Percentiles rank a stretch among this genome's conserved stretches.
Conservation (phyloP, 2,888 invertebrate genomes). For the Andrena camellia region DNA sequence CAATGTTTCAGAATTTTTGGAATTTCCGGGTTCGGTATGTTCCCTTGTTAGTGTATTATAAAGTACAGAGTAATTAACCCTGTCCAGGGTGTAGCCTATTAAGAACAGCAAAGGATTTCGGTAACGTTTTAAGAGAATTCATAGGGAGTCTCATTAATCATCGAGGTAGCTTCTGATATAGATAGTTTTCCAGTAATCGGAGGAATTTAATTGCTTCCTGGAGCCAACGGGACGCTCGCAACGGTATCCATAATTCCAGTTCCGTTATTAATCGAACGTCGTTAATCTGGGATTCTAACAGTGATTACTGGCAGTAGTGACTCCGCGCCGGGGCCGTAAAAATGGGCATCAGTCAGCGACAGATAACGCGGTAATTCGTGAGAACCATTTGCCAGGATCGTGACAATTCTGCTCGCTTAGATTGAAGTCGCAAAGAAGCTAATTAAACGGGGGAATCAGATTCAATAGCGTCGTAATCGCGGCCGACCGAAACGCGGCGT, state of each 20-base stretch:
- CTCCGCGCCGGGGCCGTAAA: background rate
- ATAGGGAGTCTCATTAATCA: background rate
- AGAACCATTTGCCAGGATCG: background rate
- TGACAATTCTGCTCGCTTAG: background rate
- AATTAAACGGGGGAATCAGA: slow-evolving; percentile 14
- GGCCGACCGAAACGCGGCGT: background rate
- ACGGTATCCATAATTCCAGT: slow-evolving; percentile 11
- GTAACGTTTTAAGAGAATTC: background rate
- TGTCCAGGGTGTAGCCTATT: background rate
- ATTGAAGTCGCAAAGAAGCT: background rate
- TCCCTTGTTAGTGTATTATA: no score
- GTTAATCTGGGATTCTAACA: background rate
- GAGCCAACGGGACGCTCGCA: background rate
- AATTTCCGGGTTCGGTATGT: no score
- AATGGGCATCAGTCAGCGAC: background rate
- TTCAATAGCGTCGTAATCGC: background rate
- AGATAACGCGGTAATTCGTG: background rate
- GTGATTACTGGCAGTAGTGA: background rate
- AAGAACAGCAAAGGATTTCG: background rate
- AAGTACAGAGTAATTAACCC: background rate
- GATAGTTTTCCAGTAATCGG: background rate
- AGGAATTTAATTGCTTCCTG: background rate
- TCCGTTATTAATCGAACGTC: slow-evolving; percentile 31
- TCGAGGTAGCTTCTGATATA: background rate
- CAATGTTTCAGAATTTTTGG: no score